Evolutionary conservation across 2,888 invertebrate genomes (phyloP), one percentile per base, ranked within the genome.

Genomic region (Sepioteuthis lessoniana): DNA sequence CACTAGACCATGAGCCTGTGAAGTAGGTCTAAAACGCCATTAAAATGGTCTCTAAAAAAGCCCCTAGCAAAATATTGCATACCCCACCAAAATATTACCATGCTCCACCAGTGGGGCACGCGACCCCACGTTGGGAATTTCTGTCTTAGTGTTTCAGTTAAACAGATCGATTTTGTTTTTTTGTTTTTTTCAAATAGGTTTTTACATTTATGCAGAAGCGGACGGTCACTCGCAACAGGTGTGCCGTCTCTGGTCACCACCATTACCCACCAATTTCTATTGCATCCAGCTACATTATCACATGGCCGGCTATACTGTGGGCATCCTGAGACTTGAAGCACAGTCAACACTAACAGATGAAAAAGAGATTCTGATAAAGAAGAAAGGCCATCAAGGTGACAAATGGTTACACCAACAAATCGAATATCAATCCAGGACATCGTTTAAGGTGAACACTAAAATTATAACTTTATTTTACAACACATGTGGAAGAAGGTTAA

Each of bases 271-370:
- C 35, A 93, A 93, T 25, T 60, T 55, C 1, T 93, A 93, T 35
- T 93, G 93, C 37, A 93, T 93, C 37, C 31, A 37, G 31, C 38
- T 93, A 7, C 35, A 38, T 35, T 93, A 93, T 37, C 93, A 93
- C 93, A 93, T 93, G 93, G 93, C 93, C 35, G 93, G 93, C 55
- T 93, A 93, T 16, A 93, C 55, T 28, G 60, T 93, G 31, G 93
- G 93, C 8, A 10, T 19, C 31, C 46, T 93, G 38, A 3, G 13
- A 5, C 93, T 93, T 38, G 60, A 55, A 28, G 60, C 93, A 28
- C 35, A 60, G 25, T 60, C 55, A 28, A 50, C 28, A 3, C 25
- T 35, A 13, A 60, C 38, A 35, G 19, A 7, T 2, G 35, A 93
- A 16, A 28, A 31, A 28, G 16, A 92, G 3, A 28, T 92, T 1